Evolutionary conservation across 2,113 vertebrate genomes (phyloP).

Genomic region (Nipponia nippon): DNA sequence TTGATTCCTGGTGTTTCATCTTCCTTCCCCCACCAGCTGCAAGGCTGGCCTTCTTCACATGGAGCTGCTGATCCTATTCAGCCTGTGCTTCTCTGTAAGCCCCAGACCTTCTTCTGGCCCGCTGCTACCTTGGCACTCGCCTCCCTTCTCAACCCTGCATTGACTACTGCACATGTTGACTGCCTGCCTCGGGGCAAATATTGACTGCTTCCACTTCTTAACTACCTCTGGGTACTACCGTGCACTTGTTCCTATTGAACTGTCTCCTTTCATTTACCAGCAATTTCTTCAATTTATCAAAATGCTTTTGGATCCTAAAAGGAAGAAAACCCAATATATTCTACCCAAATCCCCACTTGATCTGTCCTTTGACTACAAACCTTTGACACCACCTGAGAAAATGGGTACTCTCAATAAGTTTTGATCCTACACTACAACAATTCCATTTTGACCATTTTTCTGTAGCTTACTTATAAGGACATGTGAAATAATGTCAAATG

Average conservation of each 20-base stretch:
- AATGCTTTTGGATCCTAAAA: neutral
- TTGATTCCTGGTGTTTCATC: neutral
- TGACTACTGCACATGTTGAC: fast-evolving
- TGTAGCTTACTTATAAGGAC: neutral
- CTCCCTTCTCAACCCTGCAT: neutral
- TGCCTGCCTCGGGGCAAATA: neutral
- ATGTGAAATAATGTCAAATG: neutral
- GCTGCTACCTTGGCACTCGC: neutral
- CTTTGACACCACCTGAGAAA: neutral
- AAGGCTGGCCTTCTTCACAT: neutral
- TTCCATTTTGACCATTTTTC: neutral
- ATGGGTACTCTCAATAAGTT: neutral
- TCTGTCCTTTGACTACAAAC: neutral
- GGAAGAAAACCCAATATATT: neutral
- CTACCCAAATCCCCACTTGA: neutral
- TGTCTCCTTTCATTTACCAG: neutral
- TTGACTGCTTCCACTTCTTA: neutral
- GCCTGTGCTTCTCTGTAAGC: neutral
- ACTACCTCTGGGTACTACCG: neutral
- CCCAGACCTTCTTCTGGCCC: neutral
- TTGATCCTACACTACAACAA: neutral
- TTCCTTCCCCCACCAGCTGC: neutral
- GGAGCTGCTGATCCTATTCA: neutral
- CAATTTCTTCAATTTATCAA: neutral
- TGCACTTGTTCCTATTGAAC: neutral